phyloP scores from a whole-genome alignment of 2,113 vertebrate genomes.

The Oriolus oriolus region DNA sequence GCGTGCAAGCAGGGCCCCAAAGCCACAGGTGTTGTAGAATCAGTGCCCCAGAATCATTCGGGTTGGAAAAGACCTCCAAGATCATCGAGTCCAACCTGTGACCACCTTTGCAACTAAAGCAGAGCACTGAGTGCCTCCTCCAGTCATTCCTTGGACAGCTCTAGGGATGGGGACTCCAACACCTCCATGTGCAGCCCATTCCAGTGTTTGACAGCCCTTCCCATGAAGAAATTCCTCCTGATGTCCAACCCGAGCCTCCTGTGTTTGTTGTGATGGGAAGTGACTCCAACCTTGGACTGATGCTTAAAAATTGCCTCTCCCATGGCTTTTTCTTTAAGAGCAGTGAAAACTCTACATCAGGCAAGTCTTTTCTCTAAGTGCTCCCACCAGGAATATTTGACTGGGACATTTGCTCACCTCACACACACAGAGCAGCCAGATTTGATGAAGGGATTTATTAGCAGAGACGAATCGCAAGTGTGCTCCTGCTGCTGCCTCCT shows the following conservation, averaged over 20 bases:
- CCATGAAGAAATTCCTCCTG: neutral
- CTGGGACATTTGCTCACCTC: neutral
- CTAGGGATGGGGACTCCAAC: neutral
- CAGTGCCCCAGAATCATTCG: rapidly evolving
- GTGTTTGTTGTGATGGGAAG: neutral
- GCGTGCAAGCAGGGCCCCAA: neutral
- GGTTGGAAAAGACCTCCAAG: neutral
- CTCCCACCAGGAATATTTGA: neutral
- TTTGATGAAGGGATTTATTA: neutral
- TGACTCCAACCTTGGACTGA: neutral
- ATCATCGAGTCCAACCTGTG: neutral
- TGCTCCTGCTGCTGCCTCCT: neutral
- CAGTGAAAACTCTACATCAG: neutral
- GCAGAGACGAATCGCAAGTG: rapidly evolving
- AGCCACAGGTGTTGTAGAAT: neutral
- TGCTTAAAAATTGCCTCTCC: neutral
- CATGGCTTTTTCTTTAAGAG: rapidly evolving
- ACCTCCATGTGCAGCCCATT: neutral
- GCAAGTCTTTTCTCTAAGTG: neutral
- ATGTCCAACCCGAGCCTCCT: neutral
- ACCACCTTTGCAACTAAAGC: neutral
- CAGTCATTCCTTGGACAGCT: neutral
- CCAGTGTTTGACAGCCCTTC: neutral
- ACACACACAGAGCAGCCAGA: neutral
- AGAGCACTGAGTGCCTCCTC: neutral